phyloP scores from a whole-genome alignment of 2,888 invertebrate species.

The Salticus scenicus region DNA sequence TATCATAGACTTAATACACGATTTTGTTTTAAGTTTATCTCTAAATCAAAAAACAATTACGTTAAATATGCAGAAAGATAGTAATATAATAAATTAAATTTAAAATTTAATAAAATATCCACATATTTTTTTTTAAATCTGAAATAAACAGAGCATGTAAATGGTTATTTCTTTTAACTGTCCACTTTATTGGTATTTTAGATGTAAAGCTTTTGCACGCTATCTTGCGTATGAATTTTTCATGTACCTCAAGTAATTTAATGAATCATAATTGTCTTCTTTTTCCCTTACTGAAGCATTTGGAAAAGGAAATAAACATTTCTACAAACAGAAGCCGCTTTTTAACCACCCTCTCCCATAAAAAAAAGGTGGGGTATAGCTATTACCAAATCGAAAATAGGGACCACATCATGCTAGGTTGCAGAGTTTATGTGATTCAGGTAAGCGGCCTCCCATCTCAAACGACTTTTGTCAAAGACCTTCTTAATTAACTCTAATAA shows the following conservation, averaged over 20 bases:
- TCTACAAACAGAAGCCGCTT: neutral
- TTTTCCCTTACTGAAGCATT: neutral
- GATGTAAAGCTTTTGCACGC: no score
- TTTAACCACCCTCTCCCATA: constrained; percentile 5
- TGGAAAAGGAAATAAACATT: neutral
- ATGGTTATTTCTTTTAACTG: no score
- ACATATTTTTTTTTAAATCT: no score
- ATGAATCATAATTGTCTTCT: neutral
- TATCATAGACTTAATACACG: no score
- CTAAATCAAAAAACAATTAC: no score
- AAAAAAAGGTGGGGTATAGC: neutral
- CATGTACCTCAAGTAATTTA: neutral
- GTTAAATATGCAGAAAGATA: no score
- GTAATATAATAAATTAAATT: no score
- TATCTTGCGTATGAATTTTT: neutral
- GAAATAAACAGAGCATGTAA: no score
- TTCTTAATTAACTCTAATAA: no score
- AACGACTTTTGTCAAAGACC: constrained; percentile 30
- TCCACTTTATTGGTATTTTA: no score
- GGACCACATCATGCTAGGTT: constrained; percentile 15
- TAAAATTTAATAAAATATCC: no score
- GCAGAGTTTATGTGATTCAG: constrained; percentile 40
- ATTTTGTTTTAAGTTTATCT: no score
- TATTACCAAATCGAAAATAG: constrained; percentile 24
- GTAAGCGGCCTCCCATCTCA: constrained; percentile 24